A percentile compares a stretch with the other conserved stretches of the same genome.
phyloP scores from a whole-genome alignment of 2,797 vertebrate genomes.

The Eulemur mongoz region DNA sequence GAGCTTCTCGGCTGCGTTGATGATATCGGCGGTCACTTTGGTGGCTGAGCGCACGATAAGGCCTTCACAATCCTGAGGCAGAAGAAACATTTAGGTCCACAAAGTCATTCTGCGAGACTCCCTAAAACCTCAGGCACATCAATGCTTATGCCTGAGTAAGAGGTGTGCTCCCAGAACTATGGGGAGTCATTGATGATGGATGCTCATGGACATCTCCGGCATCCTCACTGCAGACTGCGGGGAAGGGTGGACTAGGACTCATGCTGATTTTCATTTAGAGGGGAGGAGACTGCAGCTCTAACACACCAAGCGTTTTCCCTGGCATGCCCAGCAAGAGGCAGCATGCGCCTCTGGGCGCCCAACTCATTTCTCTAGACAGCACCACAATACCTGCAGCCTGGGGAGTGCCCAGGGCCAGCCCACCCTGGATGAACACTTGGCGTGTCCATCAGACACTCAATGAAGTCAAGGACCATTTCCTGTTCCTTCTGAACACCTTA shows the following conservation, averaged over 20 bases:
- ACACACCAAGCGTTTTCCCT: neutral
- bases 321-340: neutral
- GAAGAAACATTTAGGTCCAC: neutral
- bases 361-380: neutral
- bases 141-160: no score
- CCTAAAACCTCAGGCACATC: neutral
- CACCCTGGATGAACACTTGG: neutral
- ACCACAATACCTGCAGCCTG: neutral
- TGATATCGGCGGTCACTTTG: slow-evolving; percentile 94
- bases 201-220: neutral
- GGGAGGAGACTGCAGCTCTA: neutral
- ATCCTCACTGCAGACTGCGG: neutral
- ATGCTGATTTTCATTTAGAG: neutral
- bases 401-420: neutral
- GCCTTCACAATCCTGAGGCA: slow-evolving; percentile 92
- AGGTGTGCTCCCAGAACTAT: no score
- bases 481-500: neutral
- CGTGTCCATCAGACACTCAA: neutral
- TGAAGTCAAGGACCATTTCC: neutral
- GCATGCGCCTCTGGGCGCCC: neutral
- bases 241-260: neutral
- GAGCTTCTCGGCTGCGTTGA: slow-evolving; percentile 90
- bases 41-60: slow-evolving; percentile 97
- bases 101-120: neutral
- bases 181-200: neutral